Conservation (phyloP, 1,140 invertebrate genomes). For the Brachionus angularis region DNA sequence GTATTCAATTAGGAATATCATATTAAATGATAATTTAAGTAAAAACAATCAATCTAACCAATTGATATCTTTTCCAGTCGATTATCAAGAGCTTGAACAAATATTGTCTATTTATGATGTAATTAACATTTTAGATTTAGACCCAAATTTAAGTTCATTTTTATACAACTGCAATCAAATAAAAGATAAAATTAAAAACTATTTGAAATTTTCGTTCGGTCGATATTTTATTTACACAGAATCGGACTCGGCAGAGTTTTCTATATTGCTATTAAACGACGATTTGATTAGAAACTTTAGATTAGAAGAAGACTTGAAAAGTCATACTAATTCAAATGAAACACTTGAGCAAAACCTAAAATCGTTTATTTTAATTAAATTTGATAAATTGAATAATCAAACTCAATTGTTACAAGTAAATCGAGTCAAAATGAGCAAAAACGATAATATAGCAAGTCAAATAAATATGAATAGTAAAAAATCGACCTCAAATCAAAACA, state of each 20-base stretch:
- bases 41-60: background rate
- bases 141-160: constrained; percentile 5
- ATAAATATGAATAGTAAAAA: no score
- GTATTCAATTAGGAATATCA: background rate
- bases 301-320: background rate
- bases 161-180: background rate
- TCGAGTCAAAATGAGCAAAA: constrained; percentile 2
- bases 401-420: constrained; percentile 4
- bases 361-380: constrained; percentile 30
- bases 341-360: background rate
- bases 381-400: background rate
- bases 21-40: background rate
- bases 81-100: background rate
- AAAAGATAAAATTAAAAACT: constrained; percentile 29
- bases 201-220: constrained; percentile 11
- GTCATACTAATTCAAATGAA: no score
- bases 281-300: constrained; percentile 7
- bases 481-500: no score
- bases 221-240: constrained; percentile 15
- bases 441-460: background rate
- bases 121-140: constrained; percentile 25
- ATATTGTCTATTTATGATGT: background rate
- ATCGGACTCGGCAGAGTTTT: background rate
- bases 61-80: background rate
- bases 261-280: constrained; percentile 15